A percentile compares a stretch with the other conserved stretches of the same genome.
Evolutionary conservation across 2,113 vertebrate genomes (phyloP).

Genomic region (Microcebus jonahi): DNA sequence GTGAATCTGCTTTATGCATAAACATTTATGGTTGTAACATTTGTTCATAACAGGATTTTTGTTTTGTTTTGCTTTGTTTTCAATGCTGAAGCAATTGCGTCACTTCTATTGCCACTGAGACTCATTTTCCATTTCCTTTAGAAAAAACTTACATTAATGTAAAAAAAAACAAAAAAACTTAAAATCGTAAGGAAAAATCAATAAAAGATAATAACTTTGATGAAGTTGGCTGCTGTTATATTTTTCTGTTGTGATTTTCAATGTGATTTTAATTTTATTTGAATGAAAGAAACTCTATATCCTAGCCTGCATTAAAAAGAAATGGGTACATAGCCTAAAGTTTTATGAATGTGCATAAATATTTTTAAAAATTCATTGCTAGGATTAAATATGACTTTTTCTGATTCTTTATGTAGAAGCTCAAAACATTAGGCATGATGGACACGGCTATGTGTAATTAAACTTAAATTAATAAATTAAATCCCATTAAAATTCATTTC

Average conservation of each 20-base stretch:
- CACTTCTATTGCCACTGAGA: background rate
- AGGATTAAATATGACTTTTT: background rate
- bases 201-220: background rate
- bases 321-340: background rate
- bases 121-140: background rate
- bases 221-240: background rate
- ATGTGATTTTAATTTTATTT: background rate
- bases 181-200: background rate
- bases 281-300: background rate
- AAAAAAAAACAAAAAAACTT: background rate
- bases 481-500: background rate
- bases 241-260: background rate
- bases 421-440: background rate
- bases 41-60: background rate
- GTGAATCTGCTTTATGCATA: background rate
- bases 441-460: background rate
- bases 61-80: background rate
- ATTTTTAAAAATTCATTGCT: background rate
- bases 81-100: background rate
- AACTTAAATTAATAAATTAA: background rate
- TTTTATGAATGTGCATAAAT: background rate
- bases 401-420: background rate
- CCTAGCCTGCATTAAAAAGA: background rate
- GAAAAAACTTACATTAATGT: background rate
- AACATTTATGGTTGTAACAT: background rate